Evolutionary conservation across 2,888 invertebrate species (phyloP).

Genomic region (Cantharis nigra): DNA sequence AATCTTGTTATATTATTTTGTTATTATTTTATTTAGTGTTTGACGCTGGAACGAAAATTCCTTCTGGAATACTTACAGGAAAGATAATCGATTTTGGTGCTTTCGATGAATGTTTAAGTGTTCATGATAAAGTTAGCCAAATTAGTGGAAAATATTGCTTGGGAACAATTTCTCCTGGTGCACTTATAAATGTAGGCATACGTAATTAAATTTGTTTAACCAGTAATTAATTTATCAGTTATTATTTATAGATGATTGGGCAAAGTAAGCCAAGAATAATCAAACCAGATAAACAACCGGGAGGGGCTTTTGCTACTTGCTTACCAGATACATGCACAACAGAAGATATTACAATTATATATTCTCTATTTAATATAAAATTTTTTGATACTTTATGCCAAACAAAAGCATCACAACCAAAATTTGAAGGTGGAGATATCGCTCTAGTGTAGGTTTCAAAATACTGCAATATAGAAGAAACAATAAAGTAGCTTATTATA

Average conservation of each 20-base stretch:
- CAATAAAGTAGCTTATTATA: neutral
- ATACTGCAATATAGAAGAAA: neutral
- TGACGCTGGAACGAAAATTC: constrained; percentile 33
- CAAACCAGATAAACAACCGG: neutral
- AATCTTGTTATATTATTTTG: no score
- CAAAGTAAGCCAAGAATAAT: neutral
- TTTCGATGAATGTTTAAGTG: constrained; percentile 32
- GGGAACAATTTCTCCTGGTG: neutral
- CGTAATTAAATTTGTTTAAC: neutral
- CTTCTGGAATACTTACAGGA: constrained; percentile 31
- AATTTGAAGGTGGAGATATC: constrained; percentile 11
- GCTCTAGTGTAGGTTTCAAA: constrained; percentile 2
- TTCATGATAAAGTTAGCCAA: neutral
- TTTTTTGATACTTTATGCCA: neutral
- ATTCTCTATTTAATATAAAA: neutral
- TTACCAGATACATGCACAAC: constrained; percentile 20
- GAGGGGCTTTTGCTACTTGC: constrained; percentile 15
- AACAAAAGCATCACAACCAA: neutral
- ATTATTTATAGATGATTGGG: neutral
- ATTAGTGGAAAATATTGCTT: neutral
- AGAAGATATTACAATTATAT: constrained; percentile 3
- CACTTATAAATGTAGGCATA: neutral
- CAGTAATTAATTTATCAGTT: neutral
- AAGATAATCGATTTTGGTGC: constrained; percentile 32
- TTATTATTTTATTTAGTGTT: constrained; percentile 20